Percentiles rank a stretch among this genome's conserved stretches.
Evolutionary conservation across 2,888 invertebrate species (phyloP).

Genomic region (Dicycla oo): DNA sequence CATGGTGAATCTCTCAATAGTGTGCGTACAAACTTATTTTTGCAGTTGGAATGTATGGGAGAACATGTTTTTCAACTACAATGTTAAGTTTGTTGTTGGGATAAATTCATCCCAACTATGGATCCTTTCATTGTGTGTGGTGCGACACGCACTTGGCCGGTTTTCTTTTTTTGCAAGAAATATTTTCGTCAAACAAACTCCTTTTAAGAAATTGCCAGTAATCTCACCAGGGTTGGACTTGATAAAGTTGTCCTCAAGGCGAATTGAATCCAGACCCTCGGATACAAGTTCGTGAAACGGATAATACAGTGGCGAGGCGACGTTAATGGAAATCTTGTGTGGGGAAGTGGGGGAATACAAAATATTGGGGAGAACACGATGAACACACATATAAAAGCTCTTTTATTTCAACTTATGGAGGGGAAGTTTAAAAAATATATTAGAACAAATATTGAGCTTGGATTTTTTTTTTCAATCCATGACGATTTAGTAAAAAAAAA

Average conservation of each 20-base stretch:
- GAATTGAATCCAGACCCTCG: conserved; percentile 50
- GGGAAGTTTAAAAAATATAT: background rate
- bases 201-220: conserved; percentile 9
- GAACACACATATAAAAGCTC: conserved; percentile 32
- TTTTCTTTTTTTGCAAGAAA: background rate
- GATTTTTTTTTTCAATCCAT: too few relatives aligned
- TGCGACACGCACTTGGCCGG: too few relatives aligned
- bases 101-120: too few relatives aligned
- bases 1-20: too few relatives aligned
- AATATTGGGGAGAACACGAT: conserved; percentile 27
- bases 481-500: too few relatives aligned
- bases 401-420: conserved; percentile 29
- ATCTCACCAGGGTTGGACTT: conserved; percentile 15
- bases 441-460: background rate
- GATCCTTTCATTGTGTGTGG: too few relatives aligned
- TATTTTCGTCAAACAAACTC: background rate
- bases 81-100: too few relatives aligned
- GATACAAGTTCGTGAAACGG: conserved; percentile 46
- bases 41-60: too few relatives aligned
- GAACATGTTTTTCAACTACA: too few relatives aligned
- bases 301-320: conserved; percentile 48
- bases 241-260: conserved; percentile 37
- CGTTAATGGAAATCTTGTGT: conserved; percentile 56
- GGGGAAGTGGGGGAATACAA: conserved; percentile 42
- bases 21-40: too few relatives aligned